phyloP scores from a whole-genome alignment of 2,888 invertebrate species.

The Lepidochrysops patricia region DNA sequence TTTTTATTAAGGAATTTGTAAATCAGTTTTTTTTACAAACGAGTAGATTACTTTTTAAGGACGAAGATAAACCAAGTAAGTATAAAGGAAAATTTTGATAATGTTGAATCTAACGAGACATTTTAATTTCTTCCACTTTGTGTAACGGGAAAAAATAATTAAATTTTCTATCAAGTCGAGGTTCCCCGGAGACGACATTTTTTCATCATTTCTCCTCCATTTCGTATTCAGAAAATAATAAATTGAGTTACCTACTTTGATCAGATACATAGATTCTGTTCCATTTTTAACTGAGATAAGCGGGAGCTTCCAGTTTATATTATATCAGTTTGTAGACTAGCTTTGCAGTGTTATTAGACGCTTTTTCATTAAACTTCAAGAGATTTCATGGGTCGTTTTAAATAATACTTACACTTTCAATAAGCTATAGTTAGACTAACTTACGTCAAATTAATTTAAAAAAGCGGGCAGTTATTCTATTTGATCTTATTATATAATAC shows the following conservation, averaged over 20 bases:
- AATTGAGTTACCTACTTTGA: conserved; percentile 12
- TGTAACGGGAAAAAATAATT: conserved; percentile 10
- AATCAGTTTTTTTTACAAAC: too few relatives aligned
- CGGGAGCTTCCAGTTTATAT: background rate
- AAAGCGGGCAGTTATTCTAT: too few relatives aligned
- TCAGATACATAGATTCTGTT: background rate
- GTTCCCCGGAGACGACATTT: background rate
- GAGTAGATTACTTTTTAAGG: background rate
- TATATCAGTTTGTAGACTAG: too few relatives aligned
- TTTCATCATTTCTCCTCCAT: conserved; percentile 9
- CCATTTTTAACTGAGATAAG: background rate
- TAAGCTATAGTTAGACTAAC: too few relatives aligned
- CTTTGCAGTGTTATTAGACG: background rate
- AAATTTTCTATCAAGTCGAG: conserved; percentile 2
- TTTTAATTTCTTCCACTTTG: background rate
- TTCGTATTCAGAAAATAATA: conserved; percentile 10
- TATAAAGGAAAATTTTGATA: background rate
- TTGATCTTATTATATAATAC: too few relatives aligned
- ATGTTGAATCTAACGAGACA: background rate
- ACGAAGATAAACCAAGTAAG: background rate
- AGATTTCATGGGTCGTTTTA: too few relatives aligned
- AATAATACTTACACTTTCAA: too few relatives aligned
- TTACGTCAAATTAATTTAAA: too few relatives aligned
- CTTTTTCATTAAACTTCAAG: too few relatives aligned
- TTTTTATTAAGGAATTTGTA: too few relatives aligned